Evolutionary conservation across 2,797 vertebrate species (phyloP).

Genomic region (Australoheros facetus): DNA sequence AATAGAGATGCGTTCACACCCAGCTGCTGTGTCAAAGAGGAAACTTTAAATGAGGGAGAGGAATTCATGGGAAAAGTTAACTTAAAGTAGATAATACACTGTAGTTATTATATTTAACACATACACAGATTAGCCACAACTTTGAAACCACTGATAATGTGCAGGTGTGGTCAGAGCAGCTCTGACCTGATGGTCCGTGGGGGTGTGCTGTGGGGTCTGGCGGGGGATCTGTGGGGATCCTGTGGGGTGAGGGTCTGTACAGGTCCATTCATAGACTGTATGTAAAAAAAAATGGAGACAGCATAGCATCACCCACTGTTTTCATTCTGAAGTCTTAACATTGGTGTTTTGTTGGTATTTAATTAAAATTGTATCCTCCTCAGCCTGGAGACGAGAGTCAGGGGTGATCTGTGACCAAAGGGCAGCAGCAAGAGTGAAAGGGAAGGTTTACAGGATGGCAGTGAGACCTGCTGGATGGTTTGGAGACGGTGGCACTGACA

Average conservation of each 20-base stretch:
- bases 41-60: slow-evolving; percentile 6
- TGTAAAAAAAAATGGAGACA: not conserved
- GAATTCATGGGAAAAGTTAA: not conserved
- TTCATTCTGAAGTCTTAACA: not conserved
- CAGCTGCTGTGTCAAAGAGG: not conserved
- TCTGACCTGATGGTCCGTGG: not conserved
- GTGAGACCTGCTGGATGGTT: not conserved
- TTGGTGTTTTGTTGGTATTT: not conserved
- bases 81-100: not conserved
- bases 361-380: too few relatives aligned
- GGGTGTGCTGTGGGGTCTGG: not conserved
- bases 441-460: not conserved
- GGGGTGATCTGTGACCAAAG: not conserved
- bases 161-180: not conserved
- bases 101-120: not conserved
- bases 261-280: not conserved
- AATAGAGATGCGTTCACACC: slow-evolving; percentile 5
- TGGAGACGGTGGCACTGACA: not conserved
- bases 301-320: not conserved
- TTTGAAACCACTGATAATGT: not conserved
- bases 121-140: not conserved
- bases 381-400: not conserved
- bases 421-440: not conserved
- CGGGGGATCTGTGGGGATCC: not conserved
- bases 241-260: not conserved